Evolutionary conservation across 1,140 invertebrate genomes (phyloP).

Genomic region (Drosophila athabasca): DNA sequence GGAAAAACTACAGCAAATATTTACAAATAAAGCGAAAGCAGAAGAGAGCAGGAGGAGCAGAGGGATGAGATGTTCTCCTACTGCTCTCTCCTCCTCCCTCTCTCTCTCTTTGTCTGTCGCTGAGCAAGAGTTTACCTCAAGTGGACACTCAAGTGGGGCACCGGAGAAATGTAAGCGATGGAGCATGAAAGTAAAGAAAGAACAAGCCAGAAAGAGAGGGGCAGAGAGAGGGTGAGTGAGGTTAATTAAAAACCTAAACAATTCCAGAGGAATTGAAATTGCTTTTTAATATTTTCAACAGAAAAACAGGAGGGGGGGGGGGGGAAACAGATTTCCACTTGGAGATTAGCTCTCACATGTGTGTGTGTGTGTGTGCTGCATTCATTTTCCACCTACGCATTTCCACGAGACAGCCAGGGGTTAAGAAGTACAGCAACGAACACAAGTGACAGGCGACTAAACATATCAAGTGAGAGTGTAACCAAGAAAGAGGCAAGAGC

Average conservation of each 20-base stretch:
- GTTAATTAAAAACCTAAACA: slow-evolving; percentile 60
- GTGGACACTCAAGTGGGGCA: slow-evolving; percentile 38
- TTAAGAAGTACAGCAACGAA: slow-evolving; percentile 1
- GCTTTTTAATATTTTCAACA: slow-evolving; percentile 76
- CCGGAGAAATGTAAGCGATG: too few species aligned
- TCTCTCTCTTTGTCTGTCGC: background rate
- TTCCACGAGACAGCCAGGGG: slow-evolving; percentile 4
- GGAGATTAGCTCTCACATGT: slow-evolving; percentile 40
- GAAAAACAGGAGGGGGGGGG: slow-evolving; percentile 32
- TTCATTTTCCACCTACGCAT: slow-evolving; percentile 14
- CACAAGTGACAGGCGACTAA: too few species aligned
- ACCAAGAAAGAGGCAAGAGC: background rate
- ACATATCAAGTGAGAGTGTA: slow-evolving; percentile 4
- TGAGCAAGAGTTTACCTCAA: slow-evolving; percentile 58
- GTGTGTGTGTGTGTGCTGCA: slow-evolving; percentile 1
- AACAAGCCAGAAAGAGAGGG: background rate
- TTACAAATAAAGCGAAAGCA: slow-evolving; percentile 40
- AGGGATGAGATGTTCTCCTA: background rate
- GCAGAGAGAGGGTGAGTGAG: background rate
- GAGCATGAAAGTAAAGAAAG: too few species aligned
- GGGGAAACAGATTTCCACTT: slow-evolving; percentile 58
- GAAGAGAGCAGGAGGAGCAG: too few species aligned
- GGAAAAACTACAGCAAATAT: slow-evolving; percentile 57
- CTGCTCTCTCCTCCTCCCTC: background rate
- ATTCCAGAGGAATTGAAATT: slow-evolving; percentile 56